Evolutionary conservation across 2,113 vertebrate species (phyloP), one percentile per base, ranked within the genome.

Genomic region (Ceratotherium simum): DNA sequence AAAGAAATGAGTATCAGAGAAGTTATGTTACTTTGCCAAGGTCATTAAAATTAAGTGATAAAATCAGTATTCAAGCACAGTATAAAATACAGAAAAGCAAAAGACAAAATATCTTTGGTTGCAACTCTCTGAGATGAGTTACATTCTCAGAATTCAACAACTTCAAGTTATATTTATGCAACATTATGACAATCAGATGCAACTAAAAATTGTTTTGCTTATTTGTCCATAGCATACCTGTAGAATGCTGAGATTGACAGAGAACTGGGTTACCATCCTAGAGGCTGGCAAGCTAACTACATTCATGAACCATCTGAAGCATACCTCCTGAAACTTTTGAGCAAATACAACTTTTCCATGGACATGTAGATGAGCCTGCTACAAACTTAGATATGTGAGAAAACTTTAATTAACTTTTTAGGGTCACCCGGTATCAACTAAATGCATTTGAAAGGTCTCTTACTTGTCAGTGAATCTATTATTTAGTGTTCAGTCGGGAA

Each of bases 1-100:
- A 95, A 6, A 69, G n/a, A 95, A 82, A 70, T 76, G n/a, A 65
- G 27, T 60, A 76, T 65, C 31, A 90, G 18, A 58, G 14, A 86
- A 86, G 31, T 46, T 42, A 64, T 39, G 42, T 16, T 95, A 48
- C 23, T 85, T 84, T 95, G 20, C 73, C 84, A 86, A 69, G 4
- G 5, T 70, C 42, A 85, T 80, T 51, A 90, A 90, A 81, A 70
- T 16, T 27, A 87, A 73, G 25, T n/a, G 8, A 84, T 48, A 69
- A 70, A 80, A 51, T 9, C 62, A 88, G 33, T 14, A 60, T 42
- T 11, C 14, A 88, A 91, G 8, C 46, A 78, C 33, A 54, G 36
- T 79, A 90, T 91, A 90, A 96, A 86, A 81, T 60, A 51, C 14
- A 85, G 46, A 69, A 72, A 89, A 87, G 33, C 31, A 80, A 91